phyloP scores from a whole-genome alignment of 2,888 invertebrate species.

The Volucella bombylans region DNA sequence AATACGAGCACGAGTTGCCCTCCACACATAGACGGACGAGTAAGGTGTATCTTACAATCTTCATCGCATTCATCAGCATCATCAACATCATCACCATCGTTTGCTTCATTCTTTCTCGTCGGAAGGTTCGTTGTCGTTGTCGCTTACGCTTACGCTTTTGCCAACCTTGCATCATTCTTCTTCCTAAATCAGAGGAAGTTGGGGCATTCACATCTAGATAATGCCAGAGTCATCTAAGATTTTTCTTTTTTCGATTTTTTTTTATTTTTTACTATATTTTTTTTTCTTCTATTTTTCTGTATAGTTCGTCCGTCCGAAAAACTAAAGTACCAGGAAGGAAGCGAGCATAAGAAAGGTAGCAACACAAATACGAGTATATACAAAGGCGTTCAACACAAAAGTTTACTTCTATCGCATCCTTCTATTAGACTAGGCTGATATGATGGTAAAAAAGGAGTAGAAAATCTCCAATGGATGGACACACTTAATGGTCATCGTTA shows the following conservation, averaged over 20 bases:
- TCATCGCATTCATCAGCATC: constrained; percentile 72
- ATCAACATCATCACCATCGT: constrained; percentile 68
- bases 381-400: constrained; percentile 18
- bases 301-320: too few species aligned
- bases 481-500: constrained; percentile 70
- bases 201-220: constrained; percentile 59
- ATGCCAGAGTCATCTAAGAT: constrained; percentile 45
- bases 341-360: constrained; percentile 31
- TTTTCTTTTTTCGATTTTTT: constrained; percentile 15
- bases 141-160: not conserved
- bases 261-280: not conserved
- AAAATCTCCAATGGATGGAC: constrained; percentile 15
- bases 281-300: constrained; percentile 8
- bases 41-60: constrained; percentile 56
- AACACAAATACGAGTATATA: constrained; percentile 37
- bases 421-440: constrained; percentile 31
- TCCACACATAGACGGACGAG: constrained; percentile 28
- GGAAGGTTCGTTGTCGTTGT: constrained; percentile 26
- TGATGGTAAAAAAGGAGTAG: not conserved
- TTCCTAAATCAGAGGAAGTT: constrained; percentile 49
- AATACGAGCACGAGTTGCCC: constrained; percentile 27
- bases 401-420: constrained; percentile 22
- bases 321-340: constrained; percentile 55
- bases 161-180: constrained; percentile 53
- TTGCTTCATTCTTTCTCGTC: constrained; percentile 28